Base-by-base conservation (phyloP, 2,113 vertebrate genomes). In the Lonchura striata region DNA sequence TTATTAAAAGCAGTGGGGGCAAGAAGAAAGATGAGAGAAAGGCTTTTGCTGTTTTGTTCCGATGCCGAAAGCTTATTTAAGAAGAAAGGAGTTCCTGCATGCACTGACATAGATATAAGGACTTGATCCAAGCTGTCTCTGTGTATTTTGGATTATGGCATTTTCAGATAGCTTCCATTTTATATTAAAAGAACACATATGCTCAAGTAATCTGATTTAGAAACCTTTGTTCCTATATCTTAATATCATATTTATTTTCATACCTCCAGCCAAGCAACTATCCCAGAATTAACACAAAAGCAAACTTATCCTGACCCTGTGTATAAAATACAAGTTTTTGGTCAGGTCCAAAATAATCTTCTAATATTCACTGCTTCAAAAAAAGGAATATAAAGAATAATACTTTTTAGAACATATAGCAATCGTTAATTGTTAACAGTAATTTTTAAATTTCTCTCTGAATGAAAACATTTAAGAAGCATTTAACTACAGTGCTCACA, bases 1-100 rank as follows among this genome's bases (percentile, higher is more conserved):
- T 95, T 95, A 97, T 97, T 96, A 90, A 95, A 97, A 97, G 86
- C 92, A 96, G 92, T 95, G 91, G 90, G 91, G 69, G 86, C 53
- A 95, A 96, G 94, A 52, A 57, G 88, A 71, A 74, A 76, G 93
- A 93, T 70, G 82, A 90, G 92, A 92, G 77, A 89, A 86, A 90
- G 39, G 46, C 83, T 76, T 54, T 85, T 74, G 18, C 41, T 92
- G 70, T 93, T 97, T 97, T 96, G 50, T 96, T 97, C 80, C 3
- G 33, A 12, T 33, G 14, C 70, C 61, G 78, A 95, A 49, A 85
- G 90, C 82, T 96, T 83, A 49, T 96, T 96, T 86, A 53, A 56
- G 72, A 96, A 95, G 75, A 90, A 96, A 96, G 63, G 42, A 88
- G 76, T 49, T 94, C 72, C 76, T 71, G 92, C 63, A 88, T 21